Evolutionary conservation across 2,797 vertebrate species (phyloP), one percentile per base, ranked within the genome.

Genomic region (Melanogrammus aeglefinus): DNA sequence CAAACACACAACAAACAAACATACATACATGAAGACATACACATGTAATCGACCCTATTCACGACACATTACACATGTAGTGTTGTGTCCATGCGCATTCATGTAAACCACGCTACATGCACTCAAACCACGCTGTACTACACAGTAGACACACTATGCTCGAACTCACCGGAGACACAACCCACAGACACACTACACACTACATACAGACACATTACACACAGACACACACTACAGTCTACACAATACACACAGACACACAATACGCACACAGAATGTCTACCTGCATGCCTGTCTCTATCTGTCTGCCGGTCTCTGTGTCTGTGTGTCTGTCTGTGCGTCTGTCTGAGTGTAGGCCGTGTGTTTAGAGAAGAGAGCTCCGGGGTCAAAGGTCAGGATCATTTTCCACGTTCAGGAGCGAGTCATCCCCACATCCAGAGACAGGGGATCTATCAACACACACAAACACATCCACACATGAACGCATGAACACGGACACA

Each of bases 331-430:
- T 66, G 57, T 24, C 57, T 66, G 21, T 24, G 7, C 24, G 57
- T 12, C 21, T 57, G 51, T 57, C 51, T 57, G 51, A 21, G 51
- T 21, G 51, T 57, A 57, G 51, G 21, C 21, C 21, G 51, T 27
- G 57, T 66, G n/a, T 66, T 66, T 66, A 66, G 57, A 66, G 5
- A n/a, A 66, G 57, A 24, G n/a, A 66, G 6, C 57, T 66, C 57
- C 9, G 21, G 7, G 57, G 57, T 66, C 21, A 66, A 24, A 66
- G 57, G 57, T 66, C n/a, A 66, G 57, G 57, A 66, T 24, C 57
- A 66, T 66, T 66, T 66, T 66, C 57, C 57, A 66, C n/a, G 57
- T 24, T 66, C 57, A 10, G 57, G 57, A 66, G 57, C 57, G 57
- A 9, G n/a, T 66, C 57, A 66, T 24, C 57, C 57, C 51, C 21